phyloP scores from a whole-genome alignment of 2,888 invertebrate genomes.

The Gryllus longicercus region DNA sequence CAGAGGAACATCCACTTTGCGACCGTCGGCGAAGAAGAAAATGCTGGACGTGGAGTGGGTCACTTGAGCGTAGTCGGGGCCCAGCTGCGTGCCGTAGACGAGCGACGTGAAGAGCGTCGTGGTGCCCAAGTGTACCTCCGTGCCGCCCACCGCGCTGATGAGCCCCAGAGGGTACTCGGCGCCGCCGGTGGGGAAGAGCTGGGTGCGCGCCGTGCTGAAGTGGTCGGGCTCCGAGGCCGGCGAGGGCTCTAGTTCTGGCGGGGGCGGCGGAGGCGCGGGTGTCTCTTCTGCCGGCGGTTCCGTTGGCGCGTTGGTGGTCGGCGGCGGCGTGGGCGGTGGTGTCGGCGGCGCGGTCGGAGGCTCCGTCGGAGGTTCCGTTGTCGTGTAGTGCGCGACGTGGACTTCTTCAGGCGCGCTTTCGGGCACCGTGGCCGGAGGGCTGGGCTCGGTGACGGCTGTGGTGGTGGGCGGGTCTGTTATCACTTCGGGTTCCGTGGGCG shows the following conservation, averaged over 20 bases:
- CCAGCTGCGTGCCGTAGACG: slow-evolving; percentile 53
- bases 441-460: slow-evolving; percentile 31
- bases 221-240: slow-evolving; percentile 26
- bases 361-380: slow-evolving; percentile 32
- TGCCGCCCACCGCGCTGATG: slow-evolving; percentile 53
- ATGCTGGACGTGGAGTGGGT: slow-evolving; percentile 55
- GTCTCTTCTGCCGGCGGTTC: not conserved
- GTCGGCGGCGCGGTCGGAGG: slow-evolving; percentile 30
- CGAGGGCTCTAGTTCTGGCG: slow-evolving; percentile 38
- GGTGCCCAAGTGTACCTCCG: slow-evolving; percentile 49
- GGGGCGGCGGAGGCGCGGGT: slow-evolving; percentile 35
- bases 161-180: slow-evolving; percentile 48
- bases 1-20: slow-evolving; percentile 27
- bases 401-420: not conserved
- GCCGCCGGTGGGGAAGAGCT: slow-evolving; percentile 40
- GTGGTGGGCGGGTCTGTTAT: not conserved
- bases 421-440: slow-evolving; percentile 39
- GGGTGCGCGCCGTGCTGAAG: slow-evolving; percentile 31
- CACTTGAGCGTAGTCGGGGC: slow-evolving; percentile 53
- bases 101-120: slow-evolving; percentile 55
- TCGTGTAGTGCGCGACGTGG: slow-evolving; percentile 32
- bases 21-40: slow-evolving; percentile 46
- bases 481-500: slow-evolving; percentile 31
- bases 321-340: slow-evolving; percentile 29
- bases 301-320: slow-evolving; percentile 31